These are phyloP conservation scores for Trimorus sp. DNA, from an alignment of 2,888 invertebrate species.

Conservation along the genomic window DNA sequence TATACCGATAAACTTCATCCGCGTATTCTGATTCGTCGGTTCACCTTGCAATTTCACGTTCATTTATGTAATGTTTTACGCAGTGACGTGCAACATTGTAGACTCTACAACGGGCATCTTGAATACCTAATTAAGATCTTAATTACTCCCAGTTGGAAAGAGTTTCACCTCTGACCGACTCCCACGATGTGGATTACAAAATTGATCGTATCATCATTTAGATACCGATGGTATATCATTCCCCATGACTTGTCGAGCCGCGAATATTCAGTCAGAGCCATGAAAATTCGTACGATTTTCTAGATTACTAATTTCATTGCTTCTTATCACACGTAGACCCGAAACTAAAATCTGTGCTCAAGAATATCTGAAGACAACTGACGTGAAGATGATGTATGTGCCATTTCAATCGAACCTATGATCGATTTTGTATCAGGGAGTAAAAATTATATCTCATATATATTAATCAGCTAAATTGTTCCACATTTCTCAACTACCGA, in stretches of 20 bases:
- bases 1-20: constrained; percentile 45
- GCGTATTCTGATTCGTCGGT: constrained; percentile 50
- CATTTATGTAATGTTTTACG: constrained; percentile 64
- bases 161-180: constrained; percentile 76
- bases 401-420: constrained; percentile 21
- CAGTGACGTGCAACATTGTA: constrained; percentile 57
- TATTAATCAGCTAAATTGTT: too few species aligned
- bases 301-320: constrained; percentile 42
- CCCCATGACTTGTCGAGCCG: constrained; percentile 66
- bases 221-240: constrained; percentile 65
- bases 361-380: constrained; percentile 18
- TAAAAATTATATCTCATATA: neutral
- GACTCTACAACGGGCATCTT: constrained; percentile 66
- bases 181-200: constrained; percentile 76
- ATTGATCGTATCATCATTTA: constrained; percentile 76
- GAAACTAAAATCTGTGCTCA: constrained; percentile 1
- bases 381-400: constrained; percentile 46
- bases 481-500: too few species aligned
- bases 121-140: constrained; percentile 80
- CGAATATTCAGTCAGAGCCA: constrained; percentile 31
- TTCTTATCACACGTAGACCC: neutral
- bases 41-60: constrained; percentile 62
- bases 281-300: constrained; percentile 45
- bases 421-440: constrained; percentile 8
- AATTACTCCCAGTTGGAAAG: constrained; percentile 73